These are phyloP conservation scores for Florisuga fusca DNA, from an alignment of 2,797 vertebrate genomes.

Conservation along the genomic window DNA sequence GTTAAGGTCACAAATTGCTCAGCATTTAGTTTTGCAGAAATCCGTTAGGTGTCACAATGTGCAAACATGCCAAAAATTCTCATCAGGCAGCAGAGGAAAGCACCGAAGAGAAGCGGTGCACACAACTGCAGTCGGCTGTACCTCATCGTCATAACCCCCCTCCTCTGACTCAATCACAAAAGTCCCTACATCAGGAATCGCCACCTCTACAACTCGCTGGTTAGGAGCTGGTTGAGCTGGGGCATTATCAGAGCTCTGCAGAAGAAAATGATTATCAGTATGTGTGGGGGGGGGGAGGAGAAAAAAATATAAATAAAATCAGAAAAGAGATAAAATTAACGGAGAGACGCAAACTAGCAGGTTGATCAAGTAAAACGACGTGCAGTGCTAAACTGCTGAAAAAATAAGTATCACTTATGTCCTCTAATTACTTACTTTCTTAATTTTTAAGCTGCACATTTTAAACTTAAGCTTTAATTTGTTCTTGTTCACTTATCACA, in stretches of 20 bases:
- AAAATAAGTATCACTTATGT: neutral
- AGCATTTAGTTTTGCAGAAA: conserved; percentile 53
- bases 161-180: conserved; percentile 95
- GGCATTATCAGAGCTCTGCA: conserved; percentile 82
- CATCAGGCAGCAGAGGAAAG: conserved; percentile 64
- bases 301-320: neutral
- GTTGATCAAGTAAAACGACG: neutral
- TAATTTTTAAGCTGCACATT: neutral
- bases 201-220: conserved; percentile 93
- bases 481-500: too few species aligned
- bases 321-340: neutral
- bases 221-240: conserved; percentile 80
- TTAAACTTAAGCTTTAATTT: neutral
- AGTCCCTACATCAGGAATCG: conserved; percentile 93
- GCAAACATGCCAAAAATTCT: conserved; percentile 74
- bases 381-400: neutral
- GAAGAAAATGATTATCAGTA: conserved; percentile 76
- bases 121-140: conserved; percentile 79
- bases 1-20: neutral
- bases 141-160: conserved; percentile 98
- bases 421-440: neutral
- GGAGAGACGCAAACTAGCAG: neutral
- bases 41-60: conserved; percentile 57
- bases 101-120: conserved; percentile 72
- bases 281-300: fast-evolving